Evolutionary conservation across 2,888 invertebrate species (phyloP), one percentile per base, ranked within the genome.

Genomic region (Dione juno): DNA sequence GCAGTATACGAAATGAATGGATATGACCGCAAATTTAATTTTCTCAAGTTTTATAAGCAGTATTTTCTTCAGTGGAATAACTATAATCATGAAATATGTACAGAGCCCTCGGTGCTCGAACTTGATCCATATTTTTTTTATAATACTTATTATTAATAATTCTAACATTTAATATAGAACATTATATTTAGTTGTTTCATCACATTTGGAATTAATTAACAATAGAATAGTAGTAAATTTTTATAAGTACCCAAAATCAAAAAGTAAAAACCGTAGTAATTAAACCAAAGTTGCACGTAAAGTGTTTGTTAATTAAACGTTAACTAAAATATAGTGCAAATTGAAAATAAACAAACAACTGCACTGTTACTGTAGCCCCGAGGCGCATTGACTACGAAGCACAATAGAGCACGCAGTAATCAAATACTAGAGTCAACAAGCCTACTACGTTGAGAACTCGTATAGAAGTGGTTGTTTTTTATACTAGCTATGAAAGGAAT

Each of bases 221-320:
- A 50, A 19, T 16, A 19, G 16, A 28, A 28, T 28, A 2, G 37
- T 40, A 57, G 5, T 11, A 5, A 57, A 28, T n/a, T 43, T 59
- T 43, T 7, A n/a, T 5, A 16, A 28, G 11, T 21, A 28, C n/a
- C 45, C n/a, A 16, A n/a, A 16, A 28, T 16, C 28, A 45, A 45
- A 6, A 28, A 0, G 19, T 50, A 37, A 28, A 48, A 58, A 48
- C 5, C 37, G 28, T 48, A 35, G 5, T 50, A 64, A 66, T 50
- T 59, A 68, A 45, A 28, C 43, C 53, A 59, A 54, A 64, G 40
- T 19, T 40, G 1, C 40, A 45, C n/a, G 16, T 40, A 41, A 50
- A 59, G 45, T 63, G 53, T 54, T 63, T 40, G 63, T 64, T 64
- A 57, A 57, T 69, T 69, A 69, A 54, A 63, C 16, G 43, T 54